Percentiles rank a stretch among this genome's conserved stretches.
Conservation (phyloP, 1,140 invertebrate genomes). For the Nasonia giraulti region DNA sequence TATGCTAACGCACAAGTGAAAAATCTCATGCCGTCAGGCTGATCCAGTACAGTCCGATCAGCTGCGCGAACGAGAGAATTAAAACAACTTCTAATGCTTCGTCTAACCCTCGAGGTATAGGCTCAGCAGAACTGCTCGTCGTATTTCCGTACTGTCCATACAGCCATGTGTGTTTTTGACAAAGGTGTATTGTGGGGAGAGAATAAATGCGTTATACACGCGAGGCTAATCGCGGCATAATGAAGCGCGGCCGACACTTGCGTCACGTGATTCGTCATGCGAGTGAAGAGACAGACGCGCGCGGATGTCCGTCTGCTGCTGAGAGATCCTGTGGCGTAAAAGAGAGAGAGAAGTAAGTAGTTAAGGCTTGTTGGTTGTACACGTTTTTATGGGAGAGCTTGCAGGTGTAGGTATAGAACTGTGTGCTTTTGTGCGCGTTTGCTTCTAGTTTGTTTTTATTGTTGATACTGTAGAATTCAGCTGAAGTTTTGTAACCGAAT, state of each 20-base stretch:
- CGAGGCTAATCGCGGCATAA: background rate
- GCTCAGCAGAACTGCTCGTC: too few relatives aligned
- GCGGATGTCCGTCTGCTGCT: background rate
- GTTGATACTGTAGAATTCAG: too few relatives aligned
- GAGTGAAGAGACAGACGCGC: background rate
- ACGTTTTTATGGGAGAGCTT: background rate
- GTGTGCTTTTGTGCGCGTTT: too few relatives aligned
- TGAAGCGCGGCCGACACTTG: background rate
- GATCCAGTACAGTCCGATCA: background rate
- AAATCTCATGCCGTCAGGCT: background rate
- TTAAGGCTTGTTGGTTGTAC: background rate
- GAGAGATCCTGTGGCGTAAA: background rate
- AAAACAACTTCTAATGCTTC: background rate
- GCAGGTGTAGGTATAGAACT: background rate
- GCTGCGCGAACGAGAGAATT: background rate
- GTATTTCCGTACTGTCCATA: too few relatives aligned
- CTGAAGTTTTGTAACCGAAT: too few relatives aligned
- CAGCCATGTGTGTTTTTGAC: too few relatives aligned
- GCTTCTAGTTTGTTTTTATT: too few relatives aligned
- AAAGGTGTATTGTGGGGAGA: too few relatives aligned
- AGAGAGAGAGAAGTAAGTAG: background rate
- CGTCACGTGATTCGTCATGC: slow-evolving; percentile 1
- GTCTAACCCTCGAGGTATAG: background rate
- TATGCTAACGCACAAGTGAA: background rate
- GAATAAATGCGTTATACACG: too few relatives aligned